phyloP scores from a whole-genome alignment of 2,113 vertebrate genomes.

The Panthera uncia region DNA sequence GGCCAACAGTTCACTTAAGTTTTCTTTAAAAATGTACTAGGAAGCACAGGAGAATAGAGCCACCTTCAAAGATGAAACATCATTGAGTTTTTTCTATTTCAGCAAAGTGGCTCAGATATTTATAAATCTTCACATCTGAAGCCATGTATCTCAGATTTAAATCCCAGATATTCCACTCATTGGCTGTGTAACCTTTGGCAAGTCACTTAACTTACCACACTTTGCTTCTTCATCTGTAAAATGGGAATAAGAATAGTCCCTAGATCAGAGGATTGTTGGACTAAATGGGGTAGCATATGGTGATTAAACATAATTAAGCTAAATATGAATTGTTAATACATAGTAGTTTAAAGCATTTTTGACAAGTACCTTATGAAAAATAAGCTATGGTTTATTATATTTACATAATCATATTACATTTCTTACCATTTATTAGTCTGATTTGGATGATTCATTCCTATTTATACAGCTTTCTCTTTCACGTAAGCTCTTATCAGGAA shows the following conservation, averaged over 20 bases:
- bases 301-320: not conserved
- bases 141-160: not conserved
- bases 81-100: not conserved
- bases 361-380: not conserved
- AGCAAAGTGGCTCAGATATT: not conserved
- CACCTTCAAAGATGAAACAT: not conserved
- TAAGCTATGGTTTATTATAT: not conserved
- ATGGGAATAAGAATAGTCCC: not conserved
- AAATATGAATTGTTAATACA: not conserved
- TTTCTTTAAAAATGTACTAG: not conserved
- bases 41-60: not conserved
- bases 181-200: not conserved
- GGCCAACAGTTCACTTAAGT: not conserved
- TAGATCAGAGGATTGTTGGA: not conserved
- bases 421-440: not conserved
- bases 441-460: not conserved
- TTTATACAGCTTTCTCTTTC: not conserved
- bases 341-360: not conserved
- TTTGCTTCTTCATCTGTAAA: not conserved
- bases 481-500: not conserved
- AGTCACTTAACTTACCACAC: not conserved
- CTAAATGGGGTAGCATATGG: not conserved
- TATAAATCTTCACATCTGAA: slow-evolving; percentile 14
- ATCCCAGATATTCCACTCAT: not conserved
- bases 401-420: not conserved